Evolutionary conservation across 2,888 invertebrate genomes (phyloP), one percentile per base, ranked within the genome.

Genomic region (Synanthedon vespiformis): DNA sequence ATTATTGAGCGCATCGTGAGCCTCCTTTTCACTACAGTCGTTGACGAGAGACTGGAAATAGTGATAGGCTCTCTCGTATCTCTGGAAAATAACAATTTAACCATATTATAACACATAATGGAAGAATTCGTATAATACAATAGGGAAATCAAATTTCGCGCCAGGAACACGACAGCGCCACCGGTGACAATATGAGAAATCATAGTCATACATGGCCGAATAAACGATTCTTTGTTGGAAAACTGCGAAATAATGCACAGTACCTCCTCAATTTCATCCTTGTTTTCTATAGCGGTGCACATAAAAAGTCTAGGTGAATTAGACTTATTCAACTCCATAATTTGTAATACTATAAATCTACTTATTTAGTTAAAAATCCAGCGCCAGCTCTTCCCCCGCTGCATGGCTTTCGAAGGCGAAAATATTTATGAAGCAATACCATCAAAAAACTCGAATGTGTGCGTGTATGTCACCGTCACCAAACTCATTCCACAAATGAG

Each of bases 241-340:
- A 83, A 83, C 72, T 76, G 68, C 75, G 66, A 77, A 77, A 77
- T 74, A 87, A 77, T 71, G 76, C 78, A 87, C 79, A 70, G 90
- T 92, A 95, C 95, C 94, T 95, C 95, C 82, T 95, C 95, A 80
- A 93, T 90, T 84, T 95, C 95, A 89, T 95, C 95, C 92, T 93
- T 94, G 89, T 92, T 92, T 90, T 95, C 95, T 81, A 95, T 92
- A 76, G 92, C 90, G 77, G 93, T 92, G 80, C 92, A 92, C 88
- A 92, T 89, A 89, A 95, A 94, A 87, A 95, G 89, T 88, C 92
- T 93, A 74, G 93, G 93, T 74, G 88, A 78, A 82, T 81, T 85
- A 75, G 80, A 79, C 87, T 89, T 89, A 72, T 79, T 78, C 76
- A 88, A 89, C 83, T 89, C 89, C 89, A 89, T 89, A 78, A 77